Base-by-base conservation (phyloP, 2,888 invertebrate genomes). In the Tinea trinotella region DNA sequence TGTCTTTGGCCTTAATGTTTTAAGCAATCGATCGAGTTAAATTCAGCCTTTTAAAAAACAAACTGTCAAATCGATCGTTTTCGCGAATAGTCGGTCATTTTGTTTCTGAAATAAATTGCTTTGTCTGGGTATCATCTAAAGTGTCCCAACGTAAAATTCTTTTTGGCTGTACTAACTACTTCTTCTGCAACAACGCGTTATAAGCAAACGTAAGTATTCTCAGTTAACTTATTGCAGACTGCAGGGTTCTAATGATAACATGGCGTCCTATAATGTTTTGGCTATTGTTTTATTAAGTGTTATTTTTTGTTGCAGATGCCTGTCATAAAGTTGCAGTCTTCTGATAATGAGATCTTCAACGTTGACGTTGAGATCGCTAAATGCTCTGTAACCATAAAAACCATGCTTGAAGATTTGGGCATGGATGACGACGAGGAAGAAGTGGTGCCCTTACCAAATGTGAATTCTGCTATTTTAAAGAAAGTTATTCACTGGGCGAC, bases 321-420 rank as follows among this genome's bases (percentile, higher is more conserved):
- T 34, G 94, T 91, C 65, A 97, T 98, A 62, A 98, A 96, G 73
- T 86, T 98, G 59, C 96, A 97, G 77, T 97, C 97, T 58, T 95
- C 95, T 0, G 98, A 99, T 79, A 96, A 95, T 53, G 98, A 98
- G 76, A 92, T 95, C 18, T 99, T 99, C 72, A 95, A 96, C 61
- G 97, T 98, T 0, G 98, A 98, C 68, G 94, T 97, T 0, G 97
- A 98, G 75, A 97, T 99, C 57, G 98, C 98, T 48, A 96, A 97
- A 88, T 97, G 97, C 76, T 98, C 98, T 0, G 96, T 97, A 12
- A 99, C 98, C 0, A 98, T 99, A 62, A 98, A 98, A 83, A 99
- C 98, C 2, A 99, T 99, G 96, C 88, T 99, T 64, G 98, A 98
- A 83, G 95, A 96, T 82, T 87, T 95, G 57, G 95, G 95, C 10